phyloP scores from a whole-genome alignment of 2,113 vertebrate genomes.

The Hirundichthys speculiger region DNA sequence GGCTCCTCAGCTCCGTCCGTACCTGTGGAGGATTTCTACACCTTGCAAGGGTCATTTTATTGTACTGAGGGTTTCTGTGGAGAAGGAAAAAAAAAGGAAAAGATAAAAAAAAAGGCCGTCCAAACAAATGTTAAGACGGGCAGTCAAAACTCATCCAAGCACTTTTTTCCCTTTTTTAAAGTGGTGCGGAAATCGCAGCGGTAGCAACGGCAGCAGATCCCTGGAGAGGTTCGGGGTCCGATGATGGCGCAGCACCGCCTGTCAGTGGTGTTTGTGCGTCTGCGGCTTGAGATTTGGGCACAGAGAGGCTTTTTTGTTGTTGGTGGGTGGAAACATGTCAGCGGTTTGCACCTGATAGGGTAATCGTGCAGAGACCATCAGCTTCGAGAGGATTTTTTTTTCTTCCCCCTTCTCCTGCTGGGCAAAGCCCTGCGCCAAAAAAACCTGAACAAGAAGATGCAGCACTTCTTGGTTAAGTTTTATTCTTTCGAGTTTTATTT shows the following conservation, averaged over 20 bases:
- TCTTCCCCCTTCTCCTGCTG: slow-evolving; percentile 19
- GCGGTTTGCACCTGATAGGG: slow-evolving; percentile 87
- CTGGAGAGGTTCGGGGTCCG: slow-evolving; percentile 57
- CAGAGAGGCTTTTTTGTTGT: slow-evolving; percentile 80
- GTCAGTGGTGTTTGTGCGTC: slow-evolving; percentile 76
- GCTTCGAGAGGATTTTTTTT: slow-evolving; percentile 48
- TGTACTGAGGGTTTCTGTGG: slow-evolving; percentile 43
- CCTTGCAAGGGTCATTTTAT: slow-evolving; percentile 75
- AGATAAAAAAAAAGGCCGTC: slow-evolving; percentile 17
- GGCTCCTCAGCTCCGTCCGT: slow-evolving; percentile 67
- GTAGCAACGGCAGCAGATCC: slow-evolving; percentile 42
- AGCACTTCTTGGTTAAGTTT: neutral
- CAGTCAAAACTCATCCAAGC: neutral
- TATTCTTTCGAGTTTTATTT: neutral
- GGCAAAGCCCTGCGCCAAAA: slow-evolving; percentile 42
- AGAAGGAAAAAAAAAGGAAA: slow-evolving; percentile 25
- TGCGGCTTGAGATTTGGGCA: slow-evolving; percentile 80
- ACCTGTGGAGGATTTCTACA: slow-evolving; percentile 76
- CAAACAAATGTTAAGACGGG: slow-evolving; percentile 17
- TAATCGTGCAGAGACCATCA: slow-evolving; percentile 77
- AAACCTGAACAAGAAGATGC: slow-evolving; percentile 7
- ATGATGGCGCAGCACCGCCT: slow-evolving; percentile 72
- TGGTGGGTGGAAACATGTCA: slow-evolving; percentile 87
- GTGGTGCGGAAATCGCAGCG: slow-evolving; percentile 15
- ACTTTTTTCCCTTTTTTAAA: neutral